These are phyloP conservation scores for Tiphia femorata DNA, from an alignment of 2,888 invertebrate genomes.

Conservation along the genomic window DNA sequence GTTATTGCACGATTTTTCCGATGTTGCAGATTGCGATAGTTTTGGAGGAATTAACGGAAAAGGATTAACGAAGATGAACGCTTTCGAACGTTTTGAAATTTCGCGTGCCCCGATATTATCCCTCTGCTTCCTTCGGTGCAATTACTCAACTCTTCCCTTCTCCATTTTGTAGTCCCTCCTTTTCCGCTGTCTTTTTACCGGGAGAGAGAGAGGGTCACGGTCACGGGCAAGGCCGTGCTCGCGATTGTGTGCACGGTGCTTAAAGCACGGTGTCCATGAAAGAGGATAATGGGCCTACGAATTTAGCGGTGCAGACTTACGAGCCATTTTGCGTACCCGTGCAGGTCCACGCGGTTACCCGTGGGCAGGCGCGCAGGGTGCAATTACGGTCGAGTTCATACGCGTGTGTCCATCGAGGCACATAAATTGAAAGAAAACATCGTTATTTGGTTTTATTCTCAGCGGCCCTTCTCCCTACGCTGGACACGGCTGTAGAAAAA, in stretches of 20 bases:
- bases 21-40: too few species aligned
- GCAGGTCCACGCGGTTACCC: neutral
- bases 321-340: neutral
- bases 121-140: too few species aligned
- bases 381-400: slow-evolving; percentile 20
- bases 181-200: slow-evolving; percentile 22
- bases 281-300: slow-evolving; percentile 48
- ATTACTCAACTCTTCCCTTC: too few species aligned
- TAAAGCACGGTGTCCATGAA: slow-evolving; percentile 32
- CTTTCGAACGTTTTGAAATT: too few species aligned
- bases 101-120: too few species aligned
- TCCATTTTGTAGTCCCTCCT: too few species aligned
- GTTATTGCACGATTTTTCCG: too few species aligned
- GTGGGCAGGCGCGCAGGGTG: slow-evolving; percentile 5
- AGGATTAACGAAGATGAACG: too few species aligned
- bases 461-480: slow-evolving; percentile 7
- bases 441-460: slow-evolving; percentile 40
- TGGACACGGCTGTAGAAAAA: neutral
- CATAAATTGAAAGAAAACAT: slow-evolving; percentile 45
- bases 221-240: slow-evolving; percentile 46
- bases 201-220: slow-evolving; percentile 44
- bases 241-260: slow-evolving; percentile 37
- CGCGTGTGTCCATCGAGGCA: slow-evolving; percentile 29
- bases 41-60: too few species aligned
- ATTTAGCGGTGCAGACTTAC: slow-evolving; percentile 42